Evolutionary conservation across 2,888 invertebrate species (phyloP).

Genomic region (Axea sp.): DNA sequence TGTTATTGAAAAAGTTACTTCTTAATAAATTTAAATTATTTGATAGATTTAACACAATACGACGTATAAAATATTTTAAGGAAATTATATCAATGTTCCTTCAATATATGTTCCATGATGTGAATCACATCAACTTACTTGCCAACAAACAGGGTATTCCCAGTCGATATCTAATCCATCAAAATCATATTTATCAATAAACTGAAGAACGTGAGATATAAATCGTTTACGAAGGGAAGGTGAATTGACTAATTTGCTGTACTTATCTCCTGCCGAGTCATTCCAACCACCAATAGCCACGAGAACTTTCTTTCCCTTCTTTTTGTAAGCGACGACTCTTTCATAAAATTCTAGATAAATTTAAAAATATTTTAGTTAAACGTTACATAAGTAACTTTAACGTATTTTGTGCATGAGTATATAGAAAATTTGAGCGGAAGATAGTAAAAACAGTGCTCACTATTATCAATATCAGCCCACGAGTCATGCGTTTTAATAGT

Average conservation of each 20-base stretch:
- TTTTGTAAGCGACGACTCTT: slow-evolving; percentile 87
- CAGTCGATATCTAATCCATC: slow-evolving; percentile 96
- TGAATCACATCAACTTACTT: slow-evolving; percentile 77
- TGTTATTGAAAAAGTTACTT: no score
- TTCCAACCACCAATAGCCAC: slow-evolving; percentile 97
- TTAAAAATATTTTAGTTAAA: no score
- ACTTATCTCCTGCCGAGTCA: slow-evolving; percentile 94
- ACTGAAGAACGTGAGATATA: slow-evolving; percentile 87
- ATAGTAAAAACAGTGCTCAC: slow-evolving; percentile 78
- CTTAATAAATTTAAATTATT: no score
- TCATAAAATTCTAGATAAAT: slow-evolving; percentile 87
- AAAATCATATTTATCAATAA: slow-evolving; percentile 89
- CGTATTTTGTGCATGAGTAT: no score
- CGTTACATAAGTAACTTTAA: no score
- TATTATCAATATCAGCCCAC: slow-evolving; percentile 94
- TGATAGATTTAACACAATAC: no score
- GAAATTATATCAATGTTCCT: no score
- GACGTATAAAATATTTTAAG: no score
- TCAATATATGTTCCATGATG: no score
- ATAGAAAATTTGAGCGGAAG: no score
- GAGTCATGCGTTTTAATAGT: slow-evolving; percentile 92
- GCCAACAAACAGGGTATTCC: slow-evolving; percentile 97
- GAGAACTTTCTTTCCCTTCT: slow-evolving; percentile 88
- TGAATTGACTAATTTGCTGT: slow-evolving; percentile 89
- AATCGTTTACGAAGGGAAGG: slow-evolving; percentile 86